These are phyloP conservation scores for Sanderia malayensis DNA, from an alignment of 30 jellyfish, hydroid and myxozoan genomes.

Conservation along the genomic window DNA sequence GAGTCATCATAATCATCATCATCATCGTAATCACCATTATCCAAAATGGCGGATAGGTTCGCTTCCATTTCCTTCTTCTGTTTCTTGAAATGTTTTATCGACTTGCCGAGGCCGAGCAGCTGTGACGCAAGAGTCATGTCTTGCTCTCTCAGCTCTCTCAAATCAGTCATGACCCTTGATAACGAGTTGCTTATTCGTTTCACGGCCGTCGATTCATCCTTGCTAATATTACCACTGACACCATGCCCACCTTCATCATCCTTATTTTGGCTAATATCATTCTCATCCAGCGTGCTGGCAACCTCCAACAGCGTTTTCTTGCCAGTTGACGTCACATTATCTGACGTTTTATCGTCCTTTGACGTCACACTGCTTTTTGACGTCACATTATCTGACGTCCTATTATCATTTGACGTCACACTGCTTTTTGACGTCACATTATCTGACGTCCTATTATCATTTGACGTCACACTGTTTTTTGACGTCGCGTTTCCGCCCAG, in stretches of 20 bases:
- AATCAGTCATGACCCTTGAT: slow-evolving; percentile 76
- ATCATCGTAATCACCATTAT: slow-evolving; percentile 36
- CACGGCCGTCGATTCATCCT: slow-evolving; percentile 18
- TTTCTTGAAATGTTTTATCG: slow-evolving; percentile 72
- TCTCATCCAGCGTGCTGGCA: too few species aligned
- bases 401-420: not conserved
- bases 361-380: too few species aligned
- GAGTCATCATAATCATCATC: slow-evolving; percentile 43
- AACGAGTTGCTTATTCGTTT: slow-evolving; percentile 67
- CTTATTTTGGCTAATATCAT: too few species aligned
- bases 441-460: not conserved
- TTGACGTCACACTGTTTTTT: not conserved
- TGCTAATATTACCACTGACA: too few species aligned
- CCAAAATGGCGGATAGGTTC: slow-evolving; percentile 38
- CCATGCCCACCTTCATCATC: too few species aligned
- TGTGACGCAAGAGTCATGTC: slow-evolving; percentile 79
- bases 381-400: not conserved
- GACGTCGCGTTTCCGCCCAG: not conserved
- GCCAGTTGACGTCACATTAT: not conserved
- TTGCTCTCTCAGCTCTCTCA: slow-evolving; percentile 70
- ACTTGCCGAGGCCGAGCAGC: slow-evolving; percentile 68
- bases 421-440: not conserved
- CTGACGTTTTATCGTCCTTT: not conserved
- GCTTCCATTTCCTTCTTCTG: slow-evolving; percentile 67
- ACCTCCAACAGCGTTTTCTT: too few species aligned